These are phyloP conservation scores for Keiferia lycopersicella DNA, from an alignment of 2,888 invertebrate genomes.

Conservation along the genomic window DNA sequence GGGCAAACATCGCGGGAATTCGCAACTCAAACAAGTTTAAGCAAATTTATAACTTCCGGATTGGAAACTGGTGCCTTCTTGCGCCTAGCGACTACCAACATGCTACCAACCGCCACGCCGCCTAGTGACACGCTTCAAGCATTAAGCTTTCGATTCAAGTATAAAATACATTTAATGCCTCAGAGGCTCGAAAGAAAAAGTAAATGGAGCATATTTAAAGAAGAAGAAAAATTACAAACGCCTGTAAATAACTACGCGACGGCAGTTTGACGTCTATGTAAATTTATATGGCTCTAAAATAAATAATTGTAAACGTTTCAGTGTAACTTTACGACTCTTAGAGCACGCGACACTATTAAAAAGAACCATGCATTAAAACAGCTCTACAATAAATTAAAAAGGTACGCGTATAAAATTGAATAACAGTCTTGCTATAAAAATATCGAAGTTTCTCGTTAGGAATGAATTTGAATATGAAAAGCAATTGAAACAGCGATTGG, in stretches of 20 bases:
- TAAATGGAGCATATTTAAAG: neutral
- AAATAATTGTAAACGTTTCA: conserved; percentile 12
- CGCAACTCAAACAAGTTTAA: conserved; percentile 77
- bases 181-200: neutral
- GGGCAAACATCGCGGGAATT: conserved; percentile 75
- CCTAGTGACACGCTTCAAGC: conserved; percentile 13
- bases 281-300: neutral
- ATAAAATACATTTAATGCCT: neutral
- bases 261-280: neutral
- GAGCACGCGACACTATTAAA: conserved; percentile 12
- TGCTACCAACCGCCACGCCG: neutral
- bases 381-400: conserved; percentile 16
- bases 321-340: conserved; percentile 9
- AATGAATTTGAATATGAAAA: conserved; percentile 49
- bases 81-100: conserved; percentile 30
- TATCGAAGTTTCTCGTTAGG: conserved; percentile 36
- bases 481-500: conserved; percentile 47
- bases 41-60: conserved; percentile 77
- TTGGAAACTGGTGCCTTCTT: conserved; percentile 59
- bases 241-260: neutral
- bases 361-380: conserved; percentile 14
- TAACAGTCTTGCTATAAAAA: conserved; percentile 26
- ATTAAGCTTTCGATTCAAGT: neutral
- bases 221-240: neutral
- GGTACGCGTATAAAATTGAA: conserved; percentile 19